phyloP scores from a whole-genome alignment of 30 jellyfish, hydroid and myxozoan genomes.

The Morbakka virulenta region DNA sequence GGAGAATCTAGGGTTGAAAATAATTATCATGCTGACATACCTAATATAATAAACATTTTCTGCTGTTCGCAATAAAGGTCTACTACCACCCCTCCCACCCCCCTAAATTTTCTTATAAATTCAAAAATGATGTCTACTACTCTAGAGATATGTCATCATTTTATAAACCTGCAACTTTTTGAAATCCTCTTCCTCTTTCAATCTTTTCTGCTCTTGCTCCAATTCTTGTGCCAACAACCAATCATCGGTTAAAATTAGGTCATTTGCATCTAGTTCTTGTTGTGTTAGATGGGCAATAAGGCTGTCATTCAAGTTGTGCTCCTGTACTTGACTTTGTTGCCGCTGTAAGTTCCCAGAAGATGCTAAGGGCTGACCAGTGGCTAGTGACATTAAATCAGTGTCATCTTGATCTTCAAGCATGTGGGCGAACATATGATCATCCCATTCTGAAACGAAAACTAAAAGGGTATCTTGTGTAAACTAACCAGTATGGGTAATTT shows the following conservation, averaged over 20 bases:
- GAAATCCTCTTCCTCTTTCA: slow-evolving; percentile 73
- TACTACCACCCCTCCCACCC: too few relatives aligned
- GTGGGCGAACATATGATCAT: slow-evolving; percentile 74
- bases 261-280: slow-evolving; percentile 68
- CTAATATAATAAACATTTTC: too few relatives aligned
- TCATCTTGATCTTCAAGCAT: slow-evolving; percentile 71
- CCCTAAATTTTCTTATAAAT: too few relatives aligned
- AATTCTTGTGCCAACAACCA: slow-evolving; percentile 49
- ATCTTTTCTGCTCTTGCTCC: slow-evolving; percentile 47
- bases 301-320: slow-evolving; percentile 53
- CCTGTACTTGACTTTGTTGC: slow-evolving; percentile 32
- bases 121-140: too few relatives aligned
- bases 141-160: too few relatives aligned
- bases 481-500: too few relatives aligned
- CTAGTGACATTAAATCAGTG: slow-evolving; percentile 59
- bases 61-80: too few relatives aligned
- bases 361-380: slow-evolving; percentile 56
- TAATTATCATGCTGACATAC: too few relatives aligned
- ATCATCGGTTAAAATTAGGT: slow-evolving; percentile 39
- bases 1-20: too few relatives aligned
- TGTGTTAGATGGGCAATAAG: slow-evolving; percentile 72
- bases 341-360: slow-evolving; percentile 7
- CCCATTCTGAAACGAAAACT: slow-evolving; percentile 64
- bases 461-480: neutral
- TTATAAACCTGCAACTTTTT: slow-evolving; percentile 83